Base-by-base conservation (phyloP, 1,140 invertebrate species). In the Aphis gossypii region DNA sequence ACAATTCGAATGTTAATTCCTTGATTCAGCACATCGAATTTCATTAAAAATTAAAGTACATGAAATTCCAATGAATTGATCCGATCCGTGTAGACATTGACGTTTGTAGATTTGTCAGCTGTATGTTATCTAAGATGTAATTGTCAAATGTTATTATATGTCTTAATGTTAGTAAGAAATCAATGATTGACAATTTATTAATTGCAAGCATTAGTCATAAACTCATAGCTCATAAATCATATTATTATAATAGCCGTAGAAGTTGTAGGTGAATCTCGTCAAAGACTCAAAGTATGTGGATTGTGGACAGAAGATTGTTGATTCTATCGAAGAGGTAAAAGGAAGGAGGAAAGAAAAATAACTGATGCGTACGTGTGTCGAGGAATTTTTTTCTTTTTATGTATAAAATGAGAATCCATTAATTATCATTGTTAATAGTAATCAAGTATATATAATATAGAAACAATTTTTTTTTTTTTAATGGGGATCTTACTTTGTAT, bases 181-280 rank as follows among this genome's bases (percentile, higher is more conserved):
- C 25, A 20, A 51, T 83, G n/a, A n/a, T 92, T 76, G 41, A 92
- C 60, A 82, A 51, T 35, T 92, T n/a, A n/a, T 92, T 90, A 68
- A 90, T 90, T 90, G 25, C 18, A 0, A 44, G 21, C 25, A 90
- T 90, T n/a, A 90, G 44, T 90, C 56, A 90, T 90, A 54, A 51
- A 30, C 60, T 51, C 48, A 14, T 68, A 68, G n/a, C 30, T n/a
- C 25, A 68, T 76, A 76, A 76, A 76, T 68, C 30, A 76, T 76
- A 76, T 76, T 76, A 87, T 48, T 21, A 46, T 46, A 14, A 86
- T 46, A 35, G n/a, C 46, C 1, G 23, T 89, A 38, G 35, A 54
- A 56, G 35, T 56, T 60, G 41, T 90, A 54, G 54, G 54, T 60
- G 23, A 90, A 90, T 90, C 54, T 60, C 54, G 44, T 18, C 7